Evolutionary conservation across 2,888 invertebrate species (phyloP), one percentile per base, ranked within the genome.

Genomic region (Coremacera marginata): DNA sequence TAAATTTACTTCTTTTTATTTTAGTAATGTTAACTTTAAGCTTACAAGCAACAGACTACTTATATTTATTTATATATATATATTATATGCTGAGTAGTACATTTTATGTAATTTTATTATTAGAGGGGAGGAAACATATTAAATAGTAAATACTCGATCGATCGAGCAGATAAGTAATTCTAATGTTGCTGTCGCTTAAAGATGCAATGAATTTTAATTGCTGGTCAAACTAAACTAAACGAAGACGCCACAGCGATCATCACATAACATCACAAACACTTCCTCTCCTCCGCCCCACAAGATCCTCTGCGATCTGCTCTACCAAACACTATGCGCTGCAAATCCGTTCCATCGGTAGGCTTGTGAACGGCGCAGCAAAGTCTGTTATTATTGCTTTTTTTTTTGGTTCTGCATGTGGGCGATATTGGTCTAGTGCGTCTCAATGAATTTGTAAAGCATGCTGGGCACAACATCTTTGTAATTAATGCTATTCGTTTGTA

Each of bases 401-500:
- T 44, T 44, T 44, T 44, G 44, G 44, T 44, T 11, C 44, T 44
- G 11, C 11, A 7, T 16, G 63, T 16, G 3, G 25, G 60, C 67
- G 52, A 22, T 27, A 22, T n/a, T 2, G 25, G 7, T 80, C 81
- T 88, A 90, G 84, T 90, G 89, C 79, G 86, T 83, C 83, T 89
- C 88, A 75, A 90, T 89, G 81, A 90, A 89, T 71, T 87, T 85
- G 81, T 92, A 91, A 27, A 93, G 86, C 79, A 91, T 91, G 74
- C 89, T 89, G 1, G 93, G 93, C 34, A 93, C 90, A 5, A 89
- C 88, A 76, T 91, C 91, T 76, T 91, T 90, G 88, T 93, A 94
- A 0, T 93, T 92, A 77, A 94, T 92, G 82, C 91, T 90, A 88
- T 94, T 93, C 88, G 93, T 92, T 86, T 93, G 93, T 76, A 98